Conservation (phyloP, 2,888 invertebrate species). For the Scaptomyza flava region DNA sequence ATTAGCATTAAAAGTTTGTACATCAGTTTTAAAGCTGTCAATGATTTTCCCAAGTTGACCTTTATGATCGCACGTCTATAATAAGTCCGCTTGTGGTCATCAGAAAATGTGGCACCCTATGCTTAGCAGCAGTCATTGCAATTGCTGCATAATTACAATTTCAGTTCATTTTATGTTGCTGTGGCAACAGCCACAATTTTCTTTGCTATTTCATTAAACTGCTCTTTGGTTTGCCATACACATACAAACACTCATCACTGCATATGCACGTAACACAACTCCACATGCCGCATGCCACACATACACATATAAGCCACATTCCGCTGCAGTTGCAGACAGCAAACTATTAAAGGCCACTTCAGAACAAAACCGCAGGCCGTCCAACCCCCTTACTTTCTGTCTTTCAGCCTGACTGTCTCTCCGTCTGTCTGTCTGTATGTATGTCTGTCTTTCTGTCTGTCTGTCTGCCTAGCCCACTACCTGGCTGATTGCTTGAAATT, state of each 20-base stretch:
- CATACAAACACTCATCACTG: conserved; percentile 29
- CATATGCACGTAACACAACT: conserved; percentile 12
- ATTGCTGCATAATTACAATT: conserved; percentile 76
- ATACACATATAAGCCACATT: conserved; percentile 40
- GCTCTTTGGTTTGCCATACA: conserved; percentile 57
- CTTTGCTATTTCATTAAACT: conserved; percentile 71
- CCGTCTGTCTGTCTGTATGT: conserved; percentile 10
- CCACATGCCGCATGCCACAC: conserved; percentile 23
- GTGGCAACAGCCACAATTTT: conserved; percentile 55
- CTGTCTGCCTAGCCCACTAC: conserved; percentile 18
- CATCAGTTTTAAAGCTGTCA: not conserved
- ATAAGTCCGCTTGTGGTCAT: conserved; percentile 50
- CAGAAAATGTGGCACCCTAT: conserved; percentile 32
- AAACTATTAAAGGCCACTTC: conserved; percentile 77
- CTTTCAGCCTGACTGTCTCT: conserved; percentile 27
- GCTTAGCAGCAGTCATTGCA: conserved; percentile 46
- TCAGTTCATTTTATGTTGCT: conserved; percentile 51
- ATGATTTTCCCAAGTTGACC: conserved; percentile 3
- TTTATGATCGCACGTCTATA: conserved; percentile 20
- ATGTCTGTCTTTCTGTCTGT: conserved; percentile 8
- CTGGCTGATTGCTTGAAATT: conserved; percentile 72
- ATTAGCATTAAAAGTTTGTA: not conserved
- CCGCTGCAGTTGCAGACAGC: conserved; percentile 72
- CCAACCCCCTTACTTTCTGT: conserved; percentile 21
- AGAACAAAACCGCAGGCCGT: conserved; percentile 63